Conservation (phyloP, 2,113 vertebrate species). For the Hyla sarda region DNA sequence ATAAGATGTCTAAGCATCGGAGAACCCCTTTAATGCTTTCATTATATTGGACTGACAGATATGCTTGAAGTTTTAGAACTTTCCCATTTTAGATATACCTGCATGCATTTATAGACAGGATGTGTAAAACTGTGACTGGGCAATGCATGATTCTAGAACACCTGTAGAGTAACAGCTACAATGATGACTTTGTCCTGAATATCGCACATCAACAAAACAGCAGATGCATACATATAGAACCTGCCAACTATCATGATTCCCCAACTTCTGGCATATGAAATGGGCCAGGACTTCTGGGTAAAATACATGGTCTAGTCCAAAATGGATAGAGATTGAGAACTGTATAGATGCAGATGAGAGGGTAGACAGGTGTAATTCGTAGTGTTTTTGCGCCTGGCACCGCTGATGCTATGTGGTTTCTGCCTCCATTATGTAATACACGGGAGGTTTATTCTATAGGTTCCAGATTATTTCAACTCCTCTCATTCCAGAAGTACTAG, state of each 20-base stretch:
- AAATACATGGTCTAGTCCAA: constrained; percentile 11
- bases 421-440: neutral
- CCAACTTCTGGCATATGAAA: neutral
- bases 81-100: neutral
- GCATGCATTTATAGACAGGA: neutral
- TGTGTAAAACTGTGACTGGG: neutral
- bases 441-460: constrained; percentile 4
- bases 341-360: neutral
- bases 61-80: neutral
- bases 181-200: neutral
- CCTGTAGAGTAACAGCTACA: neutral
- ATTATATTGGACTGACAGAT: neutral
- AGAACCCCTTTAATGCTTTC: neutral
- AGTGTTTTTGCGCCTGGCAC: neutral
- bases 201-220: neutral
- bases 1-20: too few species aligned
- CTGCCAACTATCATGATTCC: neutral
- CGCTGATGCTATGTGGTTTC: neutral
- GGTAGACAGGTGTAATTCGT: neutral
- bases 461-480: constrained; percentile 2
- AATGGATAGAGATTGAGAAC: neutral
- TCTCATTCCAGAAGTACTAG: neutral
- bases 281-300: constrained; percentile 15
- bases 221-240: neutral
- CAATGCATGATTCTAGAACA: neutral